A percentile compares a stretch with the other conserved stretches of the same genome.
Conservation (phyloP, 2,797 vertebrate genomes). For the Lemur catta region DNA sequence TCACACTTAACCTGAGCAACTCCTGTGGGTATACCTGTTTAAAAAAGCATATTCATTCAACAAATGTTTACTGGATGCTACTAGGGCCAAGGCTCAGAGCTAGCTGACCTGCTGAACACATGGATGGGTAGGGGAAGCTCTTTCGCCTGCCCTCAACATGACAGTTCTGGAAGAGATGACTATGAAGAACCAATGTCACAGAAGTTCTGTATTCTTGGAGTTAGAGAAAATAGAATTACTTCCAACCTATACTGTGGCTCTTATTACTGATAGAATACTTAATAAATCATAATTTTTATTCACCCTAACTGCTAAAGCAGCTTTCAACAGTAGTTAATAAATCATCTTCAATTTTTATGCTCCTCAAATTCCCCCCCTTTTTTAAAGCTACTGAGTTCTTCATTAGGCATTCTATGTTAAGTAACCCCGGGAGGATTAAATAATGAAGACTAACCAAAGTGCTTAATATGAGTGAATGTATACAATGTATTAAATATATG, state of each 20-base stretch:
- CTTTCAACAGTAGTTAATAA: conserved; percentile 66
- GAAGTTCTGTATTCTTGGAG: background rate
- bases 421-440: conserved; percentile 19
- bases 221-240: background rate
- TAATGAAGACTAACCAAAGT: conserved; percentile 47
- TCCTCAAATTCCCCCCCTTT: background rate
- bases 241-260: background rate
- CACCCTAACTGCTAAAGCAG: conserved; percentile 36
- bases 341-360: conserved; percentile 42
- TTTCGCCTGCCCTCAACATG: background rate
- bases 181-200: background rate
- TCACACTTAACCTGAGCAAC: background rate
- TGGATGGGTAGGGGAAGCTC: background rate
- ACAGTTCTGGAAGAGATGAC: background rate
- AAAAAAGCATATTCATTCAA: background rate
- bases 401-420: background rate
- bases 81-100: background rate
- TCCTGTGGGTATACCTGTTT: background rate
- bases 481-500: background rate
- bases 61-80: background rate
- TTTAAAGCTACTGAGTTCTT: conserved; percentile 34
- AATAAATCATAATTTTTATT: conserved; percentile 65
- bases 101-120: background rate
- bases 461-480: conserved; percentile 2
- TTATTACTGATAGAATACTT: conserved; percentile 37